phyloP scores from a whole-genome alignment of 2,888 invertebrate genomes.

The Aphidoletes aphidimyza region DNA sequence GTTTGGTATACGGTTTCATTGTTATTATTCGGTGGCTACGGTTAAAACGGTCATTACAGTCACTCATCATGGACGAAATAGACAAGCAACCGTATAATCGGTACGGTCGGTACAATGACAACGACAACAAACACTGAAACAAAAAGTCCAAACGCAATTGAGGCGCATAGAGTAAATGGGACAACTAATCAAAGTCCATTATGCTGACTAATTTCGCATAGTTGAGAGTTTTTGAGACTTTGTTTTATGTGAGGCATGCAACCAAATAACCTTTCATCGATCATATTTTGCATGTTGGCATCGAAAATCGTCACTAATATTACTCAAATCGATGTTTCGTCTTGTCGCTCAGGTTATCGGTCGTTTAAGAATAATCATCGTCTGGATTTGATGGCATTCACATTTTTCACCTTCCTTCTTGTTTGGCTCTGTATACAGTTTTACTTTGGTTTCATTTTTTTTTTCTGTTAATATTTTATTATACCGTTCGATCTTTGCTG shows the following conservation, averaged over 20 bases:
- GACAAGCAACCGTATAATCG: background rate
- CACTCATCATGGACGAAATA: background rate
- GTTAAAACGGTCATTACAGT: background rate
- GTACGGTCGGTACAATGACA: background rate
- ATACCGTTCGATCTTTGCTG: background rate
- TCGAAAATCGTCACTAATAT: background rate
- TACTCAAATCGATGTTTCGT: background rate
- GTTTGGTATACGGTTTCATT: no score
- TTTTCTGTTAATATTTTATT: no score
- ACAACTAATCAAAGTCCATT: constrained; percentile 32
- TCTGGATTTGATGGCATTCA: background rate
- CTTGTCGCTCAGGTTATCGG: background rate
- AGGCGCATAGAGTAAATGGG: background rate
- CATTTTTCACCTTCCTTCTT: background rate
- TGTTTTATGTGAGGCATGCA: background rate
- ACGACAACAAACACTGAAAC: background rate
- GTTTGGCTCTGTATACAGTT: background rate
- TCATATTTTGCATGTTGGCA: background rate
- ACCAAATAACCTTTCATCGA: constrained; percentile 46
- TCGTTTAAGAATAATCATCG: background rate
- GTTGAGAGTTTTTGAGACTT: background rate
- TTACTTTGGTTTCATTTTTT: no score
- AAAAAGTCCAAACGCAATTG: background rate
- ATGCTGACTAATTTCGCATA: constrained; percentile 28
- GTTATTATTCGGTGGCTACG: background rate